A percentile compares a stretch with the other conserved stretches of the same genome.
phyloP scores from a whole-genome alignment of 2,113 vertebrate species.

The Leptobrachium leishanense region DNA sequence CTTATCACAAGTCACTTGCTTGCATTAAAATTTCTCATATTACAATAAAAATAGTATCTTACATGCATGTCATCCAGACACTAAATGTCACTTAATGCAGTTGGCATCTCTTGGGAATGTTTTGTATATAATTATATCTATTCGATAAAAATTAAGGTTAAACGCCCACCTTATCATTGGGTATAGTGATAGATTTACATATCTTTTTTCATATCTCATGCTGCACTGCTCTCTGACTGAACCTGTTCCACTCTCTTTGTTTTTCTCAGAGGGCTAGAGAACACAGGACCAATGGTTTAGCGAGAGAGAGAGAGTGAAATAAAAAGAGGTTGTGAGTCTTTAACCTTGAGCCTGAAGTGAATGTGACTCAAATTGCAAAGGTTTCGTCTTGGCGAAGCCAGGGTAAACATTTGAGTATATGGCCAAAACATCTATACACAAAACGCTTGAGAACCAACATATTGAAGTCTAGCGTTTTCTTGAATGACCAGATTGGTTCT shows the following conservation, averaged over 20 bases:
- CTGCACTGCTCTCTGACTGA: constrained; percentile 76
- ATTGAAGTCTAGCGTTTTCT: no score
- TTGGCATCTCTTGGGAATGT: constrained; percentile 61
- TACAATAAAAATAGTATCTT: background rate
- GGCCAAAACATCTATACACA: constrained; percentile 60
- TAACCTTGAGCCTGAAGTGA: constrained; percentile 85
- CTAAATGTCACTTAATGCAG: constrained; percentile 39
- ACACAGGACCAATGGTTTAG: constrained; percentile 96
- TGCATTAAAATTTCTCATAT: no score
- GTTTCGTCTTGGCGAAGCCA: constrained; percentile 80
- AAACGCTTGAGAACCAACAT: background rate
- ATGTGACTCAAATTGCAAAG: constrained; percentile 83
- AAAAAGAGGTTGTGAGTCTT: constrained; percentile 98
- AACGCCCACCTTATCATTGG: constrained; percentile 64
- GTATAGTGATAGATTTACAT: constrained; percentile 65
- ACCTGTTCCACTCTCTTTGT: constrained; percentile 98
- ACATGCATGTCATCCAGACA: background rate
- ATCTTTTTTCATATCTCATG: constrained; percentile 55
- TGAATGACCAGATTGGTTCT: background rate
- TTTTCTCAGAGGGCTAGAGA: constrained; percentile 98
- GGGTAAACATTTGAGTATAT: constrained; percentile 97
- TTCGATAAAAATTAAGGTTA: constrained; percentile 61
- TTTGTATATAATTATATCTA: constrained; percentile 31
- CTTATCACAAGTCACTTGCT: no score
- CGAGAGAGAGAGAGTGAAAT: constrained; percentile 98